phyloP scores from a whole-genome alignment of 2,113 vertebrate species.

The Phoenicopterus ruber region DNA sequence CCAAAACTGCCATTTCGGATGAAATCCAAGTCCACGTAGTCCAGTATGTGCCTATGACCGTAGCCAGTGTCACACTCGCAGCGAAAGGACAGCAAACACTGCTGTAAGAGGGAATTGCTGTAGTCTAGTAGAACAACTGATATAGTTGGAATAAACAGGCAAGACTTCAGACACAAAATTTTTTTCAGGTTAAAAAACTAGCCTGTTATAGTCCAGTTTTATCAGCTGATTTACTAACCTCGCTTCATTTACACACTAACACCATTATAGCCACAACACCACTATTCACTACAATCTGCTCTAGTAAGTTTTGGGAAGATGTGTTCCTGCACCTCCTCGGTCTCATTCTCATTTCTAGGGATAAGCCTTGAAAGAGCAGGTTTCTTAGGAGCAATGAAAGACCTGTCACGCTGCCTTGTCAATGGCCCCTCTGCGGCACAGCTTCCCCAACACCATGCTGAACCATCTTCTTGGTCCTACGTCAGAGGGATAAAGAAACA shows the following conservation, averaged over 20 bases:
- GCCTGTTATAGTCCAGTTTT: neutral
- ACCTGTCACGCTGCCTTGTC: neutral
- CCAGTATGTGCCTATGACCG: neutral
- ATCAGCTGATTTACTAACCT: neutral
- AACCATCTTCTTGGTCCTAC: neutral
- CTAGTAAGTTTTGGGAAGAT: neutral
- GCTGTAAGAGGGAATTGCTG: neutral
- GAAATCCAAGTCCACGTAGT: neutral
- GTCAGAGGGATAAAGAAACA: neutral
- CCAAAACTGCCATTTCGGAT: neutral
- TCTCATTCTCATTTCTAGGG: neutral
- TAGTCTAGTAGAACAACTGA: neutral
- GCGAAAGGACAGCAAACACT: neutral
- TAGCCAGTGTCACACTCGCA: neutral
- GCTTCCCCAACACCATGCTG: neutral
- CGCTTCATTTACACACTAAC: neutral
- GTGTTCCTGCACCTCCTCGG: neutral
- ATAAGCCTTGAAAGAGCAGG: neutral
- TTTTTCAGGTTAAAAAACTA: neutral
- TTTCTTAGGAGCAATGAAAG: neutral
- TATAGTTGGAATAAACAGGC: neutral
- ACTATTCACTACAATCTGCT: neutral
- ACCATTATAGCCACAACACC: neutral
- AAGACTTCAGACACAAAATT: neutral
- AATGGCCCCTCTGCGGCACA: accelerated